Base-by-base conservation (phyloP, 2,888 invertebrate species). In the Diogma glabrata region DNA sequence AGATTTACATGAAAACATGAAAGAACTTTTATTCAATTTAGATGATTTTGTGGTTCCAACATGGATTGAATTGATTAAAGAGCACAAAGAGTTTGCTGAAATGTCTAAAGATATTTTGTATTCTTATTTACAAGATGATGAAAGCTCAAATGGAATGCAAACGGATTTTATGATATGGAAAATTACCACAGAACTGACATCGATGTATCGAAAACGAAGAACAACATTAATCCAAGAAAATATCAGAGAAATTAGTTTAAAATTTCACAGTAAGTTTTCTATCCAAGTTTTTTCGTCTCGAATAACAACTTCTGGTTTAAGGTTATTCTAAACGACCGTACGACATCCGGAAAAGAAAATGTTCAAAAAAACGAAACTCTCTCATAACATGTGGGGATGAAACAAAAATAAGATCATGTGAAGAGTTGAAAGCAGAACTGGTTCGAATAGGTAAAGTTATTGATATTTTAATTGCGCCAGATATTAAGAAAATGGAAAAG, bases 401-500 rank as follows among this genome's bases (percentile, higher is more conserved):
- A 33, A 48, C 22, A n/a, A 50, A 47, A 49, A 24, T 50, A n/a
- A 30, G 52, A n/a, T 47, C 38, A n/a, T 30, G 40, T 14, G 20
- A 51, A 57, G 59, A 59, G 47, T 52, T 57, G 3, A 53, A 55
- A 30, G 49, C 52, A 8, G 70, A 70, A 54, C 56, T 70, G 5
- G 57, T 60, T 36, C 61, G 67, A 28, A 62, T 70, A 56, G 62
- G 65, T 17, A 63, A 63, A 53, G 60, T 67, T 22, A 68, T 70
- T 49, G 69, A 70, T 45, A 57, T 63, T 45, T 58, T 70, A 57
- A 67, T 70, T 49, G 63, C 62, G 17, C 70, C 58, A 3, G 60
- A 60, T 24, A 60, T 67, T 17, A 47, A 47, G 6, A 24, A 19
- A 3, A 12, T 6, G 8, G 12, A 26, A 17, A 16, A 26, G n/a